Evolutionary conservation across 2,888 invertebrate genomes (phyloP).

Genomic region (Phragmatobia fuliginosa): DNA sequence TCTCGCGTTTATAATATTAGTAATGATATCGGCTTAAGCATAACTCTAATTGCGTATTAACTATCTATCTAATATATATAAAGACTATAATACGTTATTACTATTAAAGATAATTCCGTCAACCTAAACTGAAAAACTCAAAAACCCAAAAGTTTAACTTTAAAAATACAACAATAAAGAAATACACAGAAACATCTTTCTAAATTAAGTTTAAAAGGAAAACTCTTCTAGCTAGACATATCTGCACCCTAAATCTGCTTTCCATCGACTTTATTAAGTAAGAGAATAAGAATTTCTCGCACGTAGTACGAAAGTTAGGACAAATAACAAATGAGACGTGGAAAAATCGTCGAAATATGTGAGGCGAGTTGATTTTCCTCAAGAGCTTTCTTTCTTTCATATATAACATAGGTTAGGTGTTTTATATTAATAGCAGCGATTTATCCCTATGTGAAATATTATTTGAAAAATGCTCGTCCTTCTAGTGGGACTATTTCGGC

Average conservation of each 20-base stretch:
- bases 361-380: constrained; percentile 76
- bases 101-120: not conserved
- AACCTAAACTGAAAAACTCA: not conserved
- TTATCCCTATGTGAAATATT: constrained; percentile 58
- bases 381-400: constrained; percentile 55
- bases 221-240: constrained; percentile 41
- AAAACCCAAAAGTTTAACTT: not conserved
- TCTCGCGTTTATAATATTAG: no score
- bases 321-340: constrained; percentile 79
- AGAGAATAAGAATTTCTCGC: constrained; percentile 67
- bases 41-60: no score
- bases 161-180: not conserved
- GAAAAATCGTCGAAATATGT: constrained; percentile 81
- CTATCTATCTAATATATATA: no score
- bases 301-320: constrained; percentile 72
- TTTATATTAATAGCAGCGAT: constrained; percentile 68
- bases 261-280: constrained; percentile 61
- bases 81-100: not conserved
- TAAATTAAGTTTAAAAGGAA: constrained; percentile 33
- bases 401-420: constrained; percentile 45
- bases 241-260: constrained; percentile 58
- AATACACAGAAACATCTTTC: constrained; percentile 19
- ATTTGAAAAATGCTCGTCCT: constrained; percentile 32
- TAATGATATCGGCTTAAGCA: no score
- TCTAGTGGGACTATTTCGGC: constrained; percentile 1